These are phyloP conservation scores for Acanthopagrus latus DNA, from an alignment of 2,797 vertebrate genomes.

Conservation along the genomic window DNA sequence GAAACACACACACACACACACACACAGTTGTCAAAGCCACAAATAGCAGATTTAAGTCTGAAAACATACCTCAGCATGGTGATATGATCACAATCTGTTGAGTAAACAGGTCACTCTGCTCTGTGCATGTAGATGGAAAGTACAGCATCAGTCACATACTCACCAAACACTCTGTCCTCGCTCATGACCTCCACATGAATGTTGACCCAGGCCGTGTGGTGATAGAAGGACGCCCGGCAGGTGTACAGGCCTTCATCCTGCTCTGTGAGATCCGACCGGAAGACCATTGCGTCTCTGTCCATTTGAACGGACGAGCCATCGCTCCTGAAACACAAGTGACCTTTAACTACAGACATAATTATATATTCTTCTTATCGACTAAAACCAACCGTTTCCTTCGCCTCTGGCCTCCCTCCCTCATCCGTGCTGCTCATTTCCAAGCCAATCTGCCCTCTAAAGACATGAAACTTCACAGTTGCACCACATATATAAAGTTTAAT, in stretches of 20 bases:
- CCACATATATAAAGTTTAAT: not conserved
- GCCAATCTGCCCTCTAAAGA: not conserved
- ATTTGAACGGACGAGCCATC: conserved; percentile 70
- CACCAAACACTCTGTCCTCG: conserved; percentile 60
- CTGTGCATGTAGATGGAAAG: not conserved
- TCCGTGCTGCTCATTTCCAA: not conserved
- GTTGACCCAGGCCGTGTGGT: conserved; percentile 72
- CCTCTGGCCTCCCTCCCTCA: too few species aligned
- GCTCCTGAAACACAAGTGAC: conserved; percentile 63
- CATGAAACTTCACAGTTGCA: not conserved
- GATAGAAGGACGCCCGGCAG: conserved; percentile 80
- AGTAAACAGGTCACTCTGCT: not conserved
- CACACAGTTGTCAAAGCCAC: conserved; percentile 25
- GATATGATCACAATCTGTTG: conserved; percentile 17
- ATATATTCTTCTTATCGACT: not conserved
- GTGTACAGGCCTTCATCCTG: conserved; percentile 75
- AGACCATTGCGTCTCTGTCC: conserved; percentile 68
- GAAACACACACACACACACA: conserved; percentile 45
- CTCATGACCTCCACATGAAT: conserved; percentile 79
- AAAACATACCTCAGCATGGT: not conserved
- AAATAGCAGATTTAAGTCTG: not conserved
- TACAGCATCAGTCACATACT: conserved; percentile 33
- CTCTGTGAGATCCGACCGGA: conserved; percentile 59
- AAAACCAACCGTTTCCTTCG: not conserved
- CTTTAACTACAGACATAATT: not conserved